Percentiles rank a stretch among this genome's conserved stretches.
phyloP scores from a whole-genome alignment of 2,888 invertebrate species.

The Netelia inedita region DNA sequence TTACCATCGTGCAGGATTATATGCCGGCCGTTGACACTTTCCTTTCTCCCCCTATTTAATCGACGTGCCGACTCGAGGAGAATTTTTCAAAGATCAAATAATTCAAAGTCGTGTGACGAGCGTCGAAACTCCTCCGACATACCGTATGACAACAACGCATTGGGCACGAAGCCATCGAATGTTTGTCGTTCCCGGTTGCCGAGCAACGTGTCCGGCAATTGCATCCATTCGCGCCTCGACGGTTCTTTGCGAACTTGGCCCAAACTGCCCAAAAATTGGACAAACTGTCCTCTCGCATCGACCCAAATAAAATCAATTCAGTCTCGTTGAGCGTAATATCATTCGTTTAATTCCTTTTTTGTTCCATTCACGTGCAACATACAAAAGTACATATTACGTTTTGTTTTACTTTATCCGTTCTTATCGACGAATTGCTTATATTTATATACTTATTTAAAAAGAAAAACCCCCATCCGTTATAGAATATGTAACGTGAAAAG shows the following conservation, averaged over 20 bases:
- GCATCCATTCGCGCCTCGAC: not conserved
- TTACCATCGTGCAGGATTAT: constrained; percentile 49
- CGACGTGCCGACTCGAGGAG: not conserved
- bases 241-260: not conserved
- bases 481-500: constrained; percentile 15
- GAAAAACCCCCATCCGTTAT: constrained; percentile 5
- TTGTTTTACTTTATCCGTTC: constrained; percentile 23
- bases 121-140: not conserved
- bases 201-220: constrained; percentile 45
- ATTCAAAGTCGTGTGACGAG: not conserved
- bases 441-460: constrained; percentile 4
- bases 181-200: constrained; percentile 53
- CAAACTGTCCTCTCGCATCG: not conserved
- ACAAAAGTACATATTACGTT: constrained; percentile 64
- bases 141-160: not conserved
- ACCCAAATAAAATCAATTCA: constrained; percentile 16
- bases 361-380: constrained; percentile 56
- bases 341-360: constrained; percentile 51
- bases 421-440: constrained; percentile 43
- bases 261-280: not conserved
- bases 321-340: constrained; percentile 37
- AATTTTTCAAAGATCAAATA: not conserved
- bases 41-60: not conserved
- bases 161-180: not conserved
- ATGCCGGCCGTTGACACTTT: not conserved